Conservation (phyloP, 2,888 invertebrate genomes). For the Stenodera caucasica region DNA sequence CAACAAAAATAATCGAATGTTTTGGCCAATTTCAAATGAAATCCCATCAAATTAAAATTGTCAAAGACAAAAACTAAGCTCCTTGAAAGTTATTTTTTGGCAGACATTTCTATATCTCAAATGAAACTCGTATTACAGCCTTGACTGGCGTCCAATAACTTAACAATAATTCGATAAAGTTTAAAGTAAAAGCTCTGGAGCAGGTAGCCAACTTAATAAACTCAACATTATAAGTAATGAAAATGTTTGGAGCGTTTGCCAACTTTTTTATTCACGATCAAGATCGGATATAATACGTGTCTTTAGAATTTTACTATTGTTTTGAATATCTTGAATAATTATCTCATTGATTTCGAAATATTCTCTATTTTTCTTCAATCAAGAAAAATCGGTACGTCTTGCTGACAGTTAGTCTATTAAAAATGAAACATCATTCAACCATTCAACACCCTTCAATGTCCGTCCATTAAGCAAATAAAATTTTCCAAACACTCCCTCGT, state of each 20-base stretch:
- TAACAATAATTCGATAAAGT: constrained; percentile 1
- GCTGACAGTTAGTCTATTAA: constrained; percentile 1
- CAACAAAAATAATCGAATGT: no score
- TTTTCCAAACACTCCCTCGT: constrained; percentile 13
- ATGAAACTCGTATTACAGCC: not conserved
- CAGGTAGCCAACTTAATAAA: constrained; percentile 29
- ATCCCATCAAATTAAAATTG: no score
- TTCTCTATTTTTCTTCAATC: no score
- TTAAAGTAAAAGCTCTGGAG: constrained; percentile 1
- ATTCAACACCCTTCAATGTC: constrained; percentile 13
- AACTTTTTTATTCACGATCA: constrained; percentile 13
- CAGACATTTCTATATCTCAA: not conserved
- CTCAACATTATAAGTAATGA: constrained; percentile 11
- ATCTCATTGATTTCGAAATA: no score
- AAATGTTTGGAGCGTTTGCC: constrained; percentile 21
- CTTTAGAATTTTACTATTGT: not conserved
- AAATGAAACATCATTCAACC: constrained; percentile 1
- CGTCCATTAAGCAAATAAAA: constrained; percentile 18
- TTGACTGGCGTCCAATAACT: constrained; percentile 4
- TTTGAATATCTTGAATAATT: no score
- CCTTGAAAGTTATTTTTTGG: not conserved
- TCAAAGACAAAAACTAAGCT: not conserved
- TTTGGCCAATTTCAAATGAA: no score
- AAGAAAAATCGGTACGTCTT: not conserved
- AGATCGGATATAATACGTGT: not conserved